These are phyloP conservation scores for Pao palembangensis DNA, from an alignment of 2,113 vertebrate species.

Conservation along the genomic window DNA sequence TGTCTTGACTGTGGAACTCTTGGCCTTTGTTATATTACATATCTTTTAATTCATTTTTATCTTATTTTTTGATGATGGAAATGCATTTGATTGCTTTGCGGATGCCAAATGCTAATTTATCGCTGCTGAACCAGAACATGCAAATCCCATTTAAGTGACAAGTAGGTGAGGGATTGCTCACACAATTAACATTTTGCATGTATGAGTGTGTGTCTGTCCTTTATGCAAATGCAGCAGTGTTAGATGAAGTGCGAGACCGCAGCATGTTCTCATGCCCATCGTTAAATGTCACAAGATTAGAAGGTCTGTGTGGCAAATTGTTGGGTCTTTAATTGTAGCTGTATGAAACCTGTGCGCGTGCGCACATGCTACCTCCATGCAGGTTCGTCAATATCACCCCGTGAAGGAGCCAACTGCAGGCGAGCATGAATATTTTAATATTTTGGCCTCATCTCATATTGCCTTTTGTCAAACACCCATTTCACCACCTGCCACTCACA, in stretches of 20 bases:
- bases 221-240: conserved; percentile 24
- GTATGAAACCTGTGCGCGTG: neutral
- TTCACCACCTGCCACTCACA: conserved; percentile 30
- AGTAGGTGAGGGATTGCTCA: neutral
- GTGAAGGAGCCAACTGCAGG: conserved; percentile 33
- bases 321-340: conserved; percentile 2
- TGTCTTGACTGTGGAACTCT: too few relatives aligned
- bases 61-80: neutral
- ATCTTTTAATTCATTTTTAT: neutral
- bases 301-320: neutral
- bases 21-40: neutral
- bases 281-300: conserved; percentile 15
- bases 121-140: conserved; percentile 6
- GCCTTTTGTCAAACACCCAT: conserved; percentile 58
- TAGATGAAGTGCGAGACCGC: conserved; percentile 15
- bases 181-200: conserved; percentile 1
- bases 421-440: conserved; percentile 72
- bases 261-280: conserved; percentile 6
- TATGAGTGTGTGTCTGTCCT: conserved; percentile 3
- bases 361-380: neutral
- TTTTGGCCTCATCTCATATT: conserved; percentile 69
- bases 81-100: neutral
- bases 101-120: neutral
- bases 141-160: conserved; percentile 19
- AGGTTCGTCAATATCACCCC: neutral